Evolutionary conservation across 2,797 vertebrate genomes (phyloP), one percentile per base, ranked within the genome.

Genomic region (Odontamblyopus rebecca): DNA sequence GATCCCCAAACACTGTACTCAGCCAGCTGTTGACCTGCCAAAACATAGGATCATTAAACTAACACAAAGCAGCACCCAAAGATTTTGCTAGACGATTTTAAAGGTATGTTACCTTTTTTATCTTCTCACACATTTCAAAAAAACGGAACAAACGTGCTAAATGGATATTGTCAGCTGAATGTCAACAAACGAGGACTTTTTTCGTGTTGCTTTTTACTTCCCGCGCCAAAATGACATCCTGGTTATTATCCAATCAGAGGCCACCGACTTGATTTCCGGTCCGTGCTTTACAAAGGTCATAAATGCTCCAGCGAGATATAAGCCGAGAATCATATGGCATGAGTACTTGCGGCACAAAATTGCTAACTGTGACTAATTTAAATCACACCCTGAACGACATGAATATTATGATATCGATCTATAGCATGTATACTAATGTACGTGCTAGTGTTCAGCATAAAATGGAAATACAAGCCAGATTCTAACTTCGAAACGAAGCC

Each of bases 11-110:
- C 61, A 94, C 77, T 0, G 89, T 56, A 73, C 87, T 86, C 67
- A 98, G 88, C 97, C 96, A 98, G 51, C 44, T 77, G 72, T 87
- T 87, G 68, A 97, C 91, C 97, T 99, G 76, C 35, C 68, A 70
- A 15, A 2, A 71, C 57, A 35, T 0, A 1, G 6, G 7, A 27
- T 26, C 1, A 16, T 29, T 26, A 9, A 5, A 4, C 12, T 54
- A 44, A n/a, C n/a, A n/a, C n/a, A n/a, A 61, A 50, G 9, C 6
- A 1, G 2, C 29, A 23, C 48, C 9, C 5, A 23, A 6, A 61
- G 6, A 26, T 18, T 8, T 38, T n/a, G 3, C 5, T 29, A 26
- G n/a, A 18, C 19, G 2, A 26, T 35, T 27, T 4, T 38, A 62
- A 32, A 18, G 26, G 6, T 38, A 27, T 0, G 6, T 69, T 87